Evolutionary conservation across 2,113 vertebrate genomes (phyloP), one percentile per base, ranked within the genome.

Genomic region (Peucedramus taeniatus): DNA sequence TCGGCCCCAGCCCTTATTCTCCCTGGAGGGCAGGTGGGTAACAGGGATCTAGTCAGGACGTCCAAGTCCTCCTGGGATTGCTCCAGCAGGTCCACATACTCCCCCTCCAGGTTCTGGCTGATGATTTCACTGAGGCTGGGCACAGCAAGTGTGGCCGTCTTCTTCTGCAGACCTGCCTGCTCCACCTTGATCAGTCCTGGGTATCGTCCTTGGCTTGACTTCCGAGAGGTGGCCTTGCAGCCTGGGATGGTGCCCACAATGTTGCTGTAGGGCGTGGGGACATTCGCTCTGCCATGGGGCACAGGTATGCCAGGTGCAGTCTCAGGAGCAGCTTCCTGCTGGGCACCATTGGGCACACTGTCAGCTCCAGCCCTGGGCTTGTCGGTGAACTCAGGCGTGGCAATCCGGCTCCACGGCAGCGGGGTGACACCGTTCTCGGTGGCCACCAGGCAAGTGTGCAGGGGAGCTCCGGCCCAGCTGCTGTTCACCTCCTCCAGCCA

Each of bases 71-170:
- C 98, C 93, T 97, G 98, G n/a, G 98, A 93, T 20, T 98, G 97
- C 54, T 98, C 98, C 87, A 99, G 95, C 51, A 99, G 98, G 80
- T 99, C 98, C 75, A 99, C 98, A 6, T 99, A 99, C 35, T 99
- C 98, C 26, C 98, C 98, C 60, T 98, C 98, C 40, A 98, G 96
- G 83, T 98, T 98, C 84, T 96, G 97, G 95, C 95, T 97, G 82
- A 97, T 72, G 78, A 96, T 98, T 50, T 98, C 94, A 16, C 97
- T 98, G 9, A 96, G 96, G 81, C 97, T 98, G 35, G 98, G 98
- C 82, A 98, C 83, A 10, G 97, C 94, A 91, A 98, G 98, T 11
- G 42, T 75, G 13, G 97, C 54, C 0, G 97, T 54, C 40, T 91
- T 81, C 64, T 96, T 92, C 59, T 2, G 42, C 33, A 80, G n/a